Base-by-base conservation (phyloP, 2,113 vertebrate genomes). In the Helogale parvula region DNA sequence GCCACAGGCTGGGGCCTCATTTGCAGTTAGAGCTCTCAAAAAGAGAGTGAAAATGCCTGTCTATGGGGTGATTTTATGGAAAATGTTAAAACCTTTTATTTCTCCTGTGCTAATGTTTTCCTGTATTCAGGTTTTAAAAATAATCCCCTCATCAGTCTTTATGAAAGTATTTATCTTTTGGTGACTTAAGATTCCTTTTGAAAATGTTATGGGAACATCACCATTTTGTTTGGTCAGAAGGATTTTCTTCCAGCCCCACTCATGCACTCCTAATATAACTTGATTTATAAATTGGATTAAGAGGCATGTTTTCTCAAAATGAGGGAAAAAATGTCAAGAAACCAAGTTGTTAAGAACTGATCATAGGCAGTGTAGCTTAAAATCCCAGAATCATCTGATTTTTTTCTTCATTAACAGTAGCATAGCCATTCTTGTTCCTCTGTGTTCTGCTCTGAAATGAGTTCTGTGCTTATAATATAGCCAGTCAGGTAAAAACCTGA, bases 281-380 rank as follows among this genome's bases (percentile, higher is more conserved):
- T 89, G 84, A 91, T 93, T 69, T 72, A 69, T 16, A 88, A 63
- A 93, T 83, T n/a, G 60, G 52, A 90, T 65, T 93, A 72, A 77
- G 66, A 94, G 63, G 47, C 35, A 60, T 38, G 19, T 77, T 88
- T 93, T 95, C 82, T 87, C 31, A 87, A 90, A 80, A 72, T 19
- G 12, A 93, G 31, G 31, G 77, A 89, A 77, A 65, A 88, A 41
- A 19, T 0, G 52, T 41, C 35, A 92, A 57, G 52, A 74, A 95
- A 19, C 13, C 8, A 92, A 79, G 50, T 63, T 60, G 5, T 63
- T 47, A 94, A 93, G 21, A 92, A 90, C 0, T 76, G 41, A 81
- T 50, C 54, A 54, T 10, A 47, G 87, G 88, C 60, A 77, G 29
- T 1, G 45, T 5, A 54, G 87, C n/a, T 81, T 82, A 17, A 93